Percentiles rank a stretch among this genome's conserved stretches.
phyloP scores from a whole-genome alignment of 2,797 vertebrate genomes.

The Gallinago stenura region DNA sequence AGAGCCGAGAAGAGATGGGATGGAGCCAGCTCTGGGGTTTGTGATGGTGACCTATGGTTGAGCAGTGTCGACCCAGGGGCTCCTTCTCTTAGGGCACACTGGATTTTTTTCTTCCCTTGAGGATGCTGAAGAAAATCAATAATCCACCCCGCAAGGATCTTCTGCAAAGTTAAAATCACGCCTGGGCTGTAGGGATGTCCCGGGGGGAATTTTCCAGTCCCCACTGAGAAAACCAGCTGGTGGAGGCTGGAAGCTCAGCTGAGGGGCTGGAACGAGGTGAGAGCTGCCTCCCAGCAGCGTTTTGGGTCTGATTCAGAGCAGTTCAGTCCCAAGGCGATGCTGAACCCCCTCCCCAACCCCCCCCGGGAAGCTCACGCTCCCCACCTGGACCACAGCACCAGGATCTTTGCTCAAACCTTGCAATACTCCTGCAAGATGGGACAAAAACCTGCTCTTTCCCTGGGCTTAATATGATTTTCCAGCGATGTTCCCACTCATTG shows the following conservation, averaged over 20 bases:
- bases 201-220: background rate
- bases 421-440: background rate
- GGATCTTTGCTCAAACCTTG: background rate
- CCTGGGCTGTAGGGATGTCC: background rate
- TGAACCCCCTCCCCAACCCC: background rate
- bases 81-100: accelerated
- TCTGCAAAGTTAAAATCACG: background rate
- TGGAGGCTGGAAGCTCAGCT: background rate
- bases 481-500: background rate
- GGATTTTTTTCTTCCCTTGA: background rate
- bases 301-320: background rate
- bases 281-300: background rate
- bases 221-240: background rate
- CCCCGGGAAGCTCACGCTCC: background rate
- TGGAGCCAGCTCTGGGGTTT: background rate
- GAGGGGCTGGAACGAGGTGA: background rate
- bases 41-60: background rate
- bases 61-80: accelerated
- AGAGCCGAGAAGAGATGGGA: background rate
- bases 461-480: accelerated
- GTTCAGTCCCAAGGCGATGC: background rate
- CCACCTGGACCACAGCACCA: background rate
- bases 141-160: background rate
- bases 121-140: background rate
- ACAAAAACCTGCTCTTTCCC: background rate